These are phyloP conservation scores for Lophotis ruficrista DNA, from an alignment of 2,113 vertebrate genomes.

Conservation along the genomic window DNA sequence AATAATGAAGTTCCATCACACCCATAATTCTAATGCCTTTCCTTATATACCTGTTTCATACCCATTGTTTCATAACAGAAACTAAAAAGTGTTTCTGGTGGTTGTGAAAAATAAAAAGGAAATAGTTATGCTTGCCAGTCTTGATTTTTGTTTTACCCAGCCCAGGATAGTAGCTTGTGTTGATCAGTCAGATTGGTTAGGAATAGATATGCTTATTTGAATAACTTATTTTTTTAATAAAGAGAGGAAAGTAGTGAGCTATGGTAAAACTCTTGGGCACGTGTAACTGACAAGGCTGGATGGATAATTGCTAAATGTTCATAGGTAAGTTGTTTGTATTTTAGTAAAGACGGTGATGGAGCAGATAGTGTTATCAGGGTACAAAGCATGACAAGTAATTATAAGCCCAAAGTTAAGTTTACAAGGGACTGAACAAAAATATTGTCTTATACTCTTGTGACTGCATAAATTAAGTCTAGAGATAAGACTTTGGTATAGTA, in stretches of 20 bases:
- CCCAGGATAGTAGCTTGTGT: neutral
- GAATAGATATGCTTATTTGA: neutral
- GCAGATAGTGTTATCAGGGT: neutral
- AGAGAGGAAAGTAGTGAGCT: neutral
- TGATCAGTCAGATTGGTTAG: neutral
- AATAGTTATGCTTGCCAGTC: neutral
- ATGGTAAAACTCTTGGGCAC: neutral
- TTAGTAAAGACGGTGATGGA: neutral
- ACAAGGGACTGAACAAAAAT: neutral
- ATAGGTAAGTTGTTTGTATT: neutral
- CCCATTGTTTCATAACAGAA: neutral
- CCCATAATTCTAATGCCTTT: neutral
- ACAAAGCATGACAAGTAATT: neutral
- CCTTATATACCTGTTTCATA: neutral
- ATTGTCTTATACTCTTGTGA: neutral
- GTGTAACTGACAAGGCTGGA: neutral
- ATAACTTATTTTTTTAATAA: neutral
- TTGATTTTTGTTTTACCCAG: neutral
- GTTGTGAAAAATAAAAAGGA: neutral
- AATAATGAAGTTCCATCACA: neutral
- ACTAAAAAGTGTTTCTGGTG: neutral
- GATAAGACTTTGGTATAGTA: neutral
- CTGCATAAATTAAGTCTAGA: neutral
- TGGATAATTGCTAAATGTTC: neutral
- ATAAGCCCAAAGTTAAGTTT: conserved; percentile 11